Evolutionary conservation across 2,888 invertebrate species (phyloP).

Genomic region (Volucella zonaria): DNA sequence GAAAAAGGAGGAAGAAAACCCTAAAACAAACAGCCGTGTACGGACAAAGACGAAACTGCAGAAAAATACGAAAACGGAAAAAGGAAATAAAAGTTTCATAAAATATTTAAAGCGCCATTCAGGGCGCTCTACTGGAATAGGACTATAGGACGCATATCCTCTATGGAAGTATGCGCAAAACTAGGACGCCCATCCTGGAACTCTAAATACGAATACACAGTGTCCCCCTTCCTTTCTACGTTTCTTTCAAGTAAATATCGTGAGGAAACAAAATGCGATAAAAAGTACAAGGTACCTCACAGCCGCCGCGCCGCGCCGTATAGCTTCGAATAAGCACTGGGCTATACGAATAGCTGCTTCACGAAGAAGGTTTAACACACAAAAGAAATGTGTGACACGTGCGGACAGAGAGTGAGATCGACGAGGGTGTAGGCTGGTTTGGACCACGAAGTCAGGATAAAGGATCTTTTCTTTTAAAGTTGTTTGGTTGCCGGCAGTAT

Average conservation of each 20-base stretch:
- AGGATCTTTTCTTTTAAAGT: constrained; percentile 15
- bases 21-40: constrained; percentile 44
- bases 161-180: constrained; percentile 55
- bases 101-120: constrained; percentile 73
- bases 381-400: constrained; percentile 35
- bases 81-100: constrained; percentile 64
- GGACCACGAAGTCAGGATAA: constrained; percentile 15
- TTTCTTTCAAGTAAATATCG: constrained; percentile 42
- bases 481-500: neutral
- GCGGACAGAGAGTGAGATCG: neutral
- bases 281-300: constrained; percentile 12
- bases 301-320: neutral
- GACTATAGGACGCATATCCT: constrained; percentile 53
- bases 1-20: constrained; percentile 10
- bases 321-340: neutral
- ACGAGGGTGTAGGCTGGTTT: neutral
- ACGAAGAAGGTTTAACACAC: constrained; percentile 7
- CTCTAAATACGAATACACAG: constrained; percentile 28
- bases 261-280: constrained; percentile 22
- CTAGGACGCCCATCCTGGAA: constrained; percentile 66
- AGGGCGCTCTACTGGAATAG: constrained; percentile 29
- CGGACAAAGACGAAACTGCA: constrained; percentile 38
- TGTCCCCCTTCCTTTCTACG: constrained; percentile 34
- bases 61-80: constrained; percentile 39
- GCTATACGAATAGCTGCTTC: no score